Base-by-base conservation (phyloP, 2,888 invertebrate species). In the Leuctra nigra region DNA sequence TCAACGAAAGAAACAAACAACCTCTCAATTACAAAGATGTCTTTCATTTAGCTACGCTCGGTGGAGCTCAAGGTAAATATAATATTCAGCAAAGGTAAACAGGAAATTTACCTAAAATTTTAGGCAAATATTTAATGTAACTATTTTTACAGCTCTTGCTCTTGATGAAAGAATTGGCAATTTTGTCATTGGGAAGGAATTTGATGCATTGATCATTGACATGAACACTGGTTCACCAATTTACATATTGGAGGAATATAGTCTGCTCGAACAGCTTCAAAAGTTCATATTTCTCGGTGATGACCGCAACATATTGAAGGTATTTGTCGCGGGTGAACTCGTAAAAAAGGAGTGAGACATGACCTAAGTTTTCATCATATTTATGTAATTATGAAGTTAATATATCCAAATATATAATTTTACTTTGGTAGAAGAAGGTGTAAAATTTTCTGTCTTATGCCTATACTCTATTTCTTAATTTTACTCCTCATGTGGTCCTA, bases 121-220 rank as follows among this genome's bases (percentile, higher is more conserved):
- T n/a, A n/a, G n/a, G n/a, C n/a, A n/a, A n/a, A n/a, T n/a, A 33
- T 33, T 11, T 33, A 9, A 6, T n/a, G n/a, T 39, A 39, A n/a
- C 14, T 60, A 59, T 57, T 59, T 47, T 73, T 75, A 54, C 76
- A 87, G 93, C 89, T 22, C 74, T 94, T 38, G 77, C 81, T 1
- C 68, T 93, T 61, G 84, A 83, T n/a, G 70, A 84, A 39, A 75
- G 80, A 65, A 82, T 88, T 52, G 94, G 94, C 14, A 91, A 84
- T 72, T 90, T 95, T 65, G 75, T 78, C 63, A 70, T 80, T 4
- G 91, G 89, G 18, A 93, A 94, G 70, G 83, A 89, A 56, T 92
- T 95, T 65, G 95, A 95, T 75, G 93, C 92, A 0, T 72, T 95
- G 0, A 65, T 91, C 1, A 73, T 94, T 25, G 86, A 91, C 65